Evolutionary conservation across 2,113 vertebrate genomes (phyloP), one percentile per base, ranked within the genome.

Genomic region (Spheniscus mendiculus): DNA sequence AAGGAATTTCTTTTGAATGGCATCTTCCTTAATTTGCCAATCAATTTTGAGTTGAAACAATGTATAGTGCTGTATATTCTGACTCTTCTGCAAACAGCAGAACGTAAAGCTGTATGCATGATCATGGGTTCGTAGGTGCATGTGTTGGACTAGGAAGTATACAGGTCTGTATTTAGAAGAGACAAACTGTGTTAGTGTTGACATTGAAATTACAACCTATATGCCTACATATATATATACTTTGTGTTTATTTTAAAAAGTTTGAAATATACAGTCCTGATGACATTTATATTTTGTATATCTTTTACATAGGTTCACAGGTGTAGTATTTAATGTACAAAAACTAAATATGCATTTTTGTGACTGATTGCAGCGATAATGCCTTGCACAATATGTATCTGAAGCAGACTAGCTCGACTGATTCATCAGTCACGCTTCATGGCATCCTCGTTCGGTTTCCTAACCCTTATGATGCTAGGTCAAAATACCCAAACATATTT

Each of bases 21-120:
- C 93, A 97, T 97, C 62, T 86, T 96, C 96, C 96, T 97, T 96
- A 91, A 94, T 96, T 97, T 96, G 66, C 81, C 86, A 71, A 56
- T 95, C 90, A 93, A 29, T 91, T 97, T 97, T 98, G 88, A 97
- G 90, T 98, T 91, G 69, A 97, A 94, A 94, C 78, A 93, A 78
- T 98, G 98, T 98, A 98, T 87, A 97, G 97, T 98, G 98, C 97
- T 98, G 97, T 99, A 98, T 98, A 98, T 98, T 98, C 95, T 97
- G 91, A 98, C 97, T 97, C 97, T 98, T 98, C 98, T 98, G 96
- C 97, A 94, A 97, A 96, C 95, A 96, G 96, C 96, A 98, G 97
- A 96, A 97, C n/a, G n/a, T 96, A 91, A 98, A 96, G 96, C 97
- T 98, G 97, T 98, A 73, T 98, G 99, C 98, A 98, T 98, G 97